Evolutionary conservation across 2,113 vertebrate genomes (phyloP), one percentile per base, ranked within the genome.

Genomic region (Balaeniceps rex): DNA sequence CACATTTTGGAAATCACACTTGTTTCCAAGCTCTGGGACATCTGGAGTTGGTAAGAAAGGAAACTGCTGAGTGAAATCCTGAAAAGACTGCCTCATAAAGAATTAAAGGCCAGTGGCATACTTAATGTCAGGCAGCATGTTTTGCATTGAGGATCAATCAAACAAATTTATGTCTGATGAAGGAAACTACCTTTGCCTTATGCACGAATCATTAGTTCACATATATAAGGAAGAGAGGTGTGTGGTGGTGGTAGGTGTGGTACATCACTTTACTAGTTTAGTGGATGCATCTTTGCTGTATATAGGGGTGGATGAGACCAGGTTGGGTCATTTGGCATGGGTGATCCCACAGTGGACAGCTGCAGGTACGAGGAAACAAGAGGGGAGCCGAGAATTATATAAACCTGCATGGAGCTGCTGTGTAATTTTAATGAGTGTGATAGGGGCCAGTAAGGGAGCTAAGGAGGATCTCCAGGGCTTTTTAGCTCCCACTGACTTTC

Each of bases 211-310:
- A 4, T 7, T 26, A 66, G 65, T 33, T 66, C 2, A 2, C 8
- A 18, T 9, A 3, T 3, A 24, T 19, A 24, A 42, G 51, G 49
- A 72, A 47, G 44, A 33, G 5, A 55, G 10, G 6, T 4, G 19
- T 40, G 49, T 44, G 65, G 46, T 44, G 74, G 16, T 54, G 61
- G 17, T 68, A 55, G 23, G 11, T 11, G 57, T 64, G 77, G 26
- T 14, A 10, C 26, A 18, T 57, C 0, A 0, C 28, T 24, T 44
- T n/a, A 9, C 17, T 29, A 1, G 69, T 26, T 49, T 15, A 36
- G 14, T 10, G 22, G 60, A 22, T 61, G 24, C 33, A 36, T 34
- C 28, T 46, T 46, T 58, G 31, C n/a, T 55, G 4, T 21, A 3
- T 28, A n/a, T 6, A 75, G 51, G 24, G 14, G 6, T 66, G 66